Evolutionary conservation across 2,888 invertebrate genomes (phyloP), one percentile per base, ranked within the genome.

Genomic region (Belgica antarctica): DNA sequence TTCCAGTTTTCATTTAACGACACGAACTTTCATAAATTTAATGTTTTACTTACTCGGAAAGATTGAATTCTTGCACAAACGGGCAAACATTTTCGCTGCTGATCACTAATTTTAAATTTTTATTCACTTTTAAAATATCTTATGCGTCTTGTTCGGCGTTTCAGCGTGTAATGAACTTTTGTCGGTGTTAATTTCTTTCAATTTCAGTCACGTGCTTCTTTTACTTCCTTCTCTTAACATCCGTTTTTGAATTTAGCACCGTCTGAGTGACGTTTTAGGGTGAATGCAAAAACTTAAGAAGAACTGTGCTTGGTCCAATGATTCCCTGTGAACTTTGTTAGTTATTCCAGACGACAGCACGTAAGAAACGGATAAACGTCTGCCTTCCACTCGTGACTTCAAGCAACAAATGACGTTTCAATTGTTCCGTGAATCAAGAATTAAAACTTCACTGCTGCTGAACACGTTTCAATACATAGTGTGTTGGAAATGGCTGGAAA

Each of bases 11-110:
- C n/a, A n/a, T n/a, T n/a, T n/a, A n/a, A n/a, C n/a, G n/a, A n/a
- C n/a, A n/a, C n/a, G n/a, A n/a, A n/a, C n/a, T n/a, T n/a, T n/a
- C n/a, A n/a, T n/a, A n/a, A n/a, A n/a, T 12, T 8, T 31, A 31
- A 31, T 31, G 5, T 31, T 8, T 31, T 34, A 69, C 68, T 69
- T 46, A 69, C 68, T 57, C 34, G 68, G 68, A 31, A 57, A 57
- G 28, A 69, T 69, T 31, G 68, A 57, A 31, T 69, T 69, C n/a
- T 69, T 69, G 59, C 68, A 69, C 12, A 69, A 59, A 28, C 59
- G 28, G 10, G 68, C 19, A 17, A 69, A 31, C 68, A 69, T 69
- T n/a, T 28, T 62, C 31, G 24, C 12, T 62, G 22, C n/a, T 24
- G 22, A 24, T 62, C 22, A 46, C 15, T 15, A 15, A 46, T 46